Conservation (phyloP, 92 coral and sea anemone genomes). For the Porites evermanni region DNA sequence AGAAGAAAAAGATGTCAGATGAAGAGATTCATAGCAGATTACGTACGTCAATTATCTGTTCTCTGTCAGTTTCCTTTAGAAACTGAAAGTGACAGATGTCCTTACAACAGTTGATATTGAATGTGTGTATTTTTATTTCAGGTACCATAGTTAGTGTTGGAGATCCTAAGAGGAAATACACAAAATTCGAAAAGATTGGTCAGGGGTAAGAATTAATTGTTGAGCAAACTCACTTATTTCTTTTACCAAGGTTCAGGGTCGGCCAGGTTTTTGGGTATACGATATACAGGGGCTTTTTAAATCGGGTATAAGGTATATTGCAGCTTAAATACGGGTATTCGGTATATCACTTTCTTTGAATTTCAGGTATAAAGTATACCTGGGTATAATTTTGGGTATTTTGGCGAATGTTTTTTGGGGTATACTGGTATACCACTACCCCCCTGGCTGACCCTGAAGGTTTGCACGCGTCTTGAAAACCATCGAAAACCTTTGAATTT, state of each 20-base stretch:
- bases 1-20: constrained; percentile 99
- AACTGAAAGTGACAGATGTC: neutral
- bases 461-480: neutral
- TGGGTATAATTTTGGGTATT: no score
- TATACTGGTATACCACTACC: neutral
- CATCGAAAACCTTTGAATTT: neutral
- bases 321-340: no score
- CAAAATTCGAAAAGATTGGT: constrained; percentile 98
- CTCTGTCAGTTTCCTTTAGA: neutral
- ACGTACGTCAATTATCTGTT: constrained; percentile 66
- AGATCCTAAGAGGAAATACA: constrained; percentile 97
- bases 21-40: constrained; percentile 97
- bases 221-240: neutral
- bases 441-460: neutral
- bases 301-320: no score
- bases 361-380: no score
- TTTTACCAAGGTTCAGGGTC: no score
- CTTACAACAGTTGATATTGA: neutral
- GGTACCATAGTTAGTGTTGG: constrained; percentile 98
- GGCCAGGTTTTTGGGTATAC: no score
- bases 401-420: no score
- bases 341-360: no score
- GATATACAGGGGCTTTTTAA: no score
- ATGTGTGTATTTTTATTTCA: constrained; percentile 5
- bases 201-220: constrained; percentile 83